Conservation (phyloP, 2,888 invertebrate species). For the Chrysina gloriosa region DNA sequence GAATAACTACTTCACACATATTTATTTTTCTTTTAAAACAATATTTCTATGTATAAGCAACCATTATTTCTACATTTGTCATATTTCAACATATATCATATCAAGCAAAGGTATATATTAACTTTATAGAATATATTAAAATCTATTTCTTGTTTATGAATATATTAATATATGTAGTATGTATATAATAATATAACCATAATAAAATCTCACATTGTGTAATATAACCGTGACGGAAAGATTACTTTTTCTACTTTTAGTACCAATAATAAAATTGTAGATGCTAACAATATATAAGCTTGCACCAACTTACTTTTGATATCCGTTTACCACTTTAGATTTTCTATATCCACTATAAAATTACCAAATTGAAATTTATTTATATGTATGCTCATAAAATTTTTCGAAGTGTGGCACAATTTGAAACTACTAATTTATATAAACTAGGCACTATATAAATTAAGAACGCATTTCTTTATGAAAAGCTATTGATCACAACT, state of each 20-base stretch:
- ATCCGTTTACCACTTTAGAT: slow-evolving; percentile 3
- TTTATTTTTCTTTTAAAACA: slow-evolving; percentile 47
- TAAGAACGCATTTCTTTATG: slow-evolving; percentile 9
- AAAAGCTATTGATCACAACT: slow-evolving; percentile 21
- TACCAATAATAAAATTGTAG: slow-evolving; percentile 38
- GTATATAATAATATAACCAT: slow-evolving; percentile 51
- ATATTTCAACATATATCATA: slow-evolving; percentile 42
- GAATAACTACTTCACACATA: slow-evolving; percentile 46
- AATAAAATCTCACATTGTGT: slow-evolving; percentile 59
- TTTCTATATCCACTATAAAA: neutral
- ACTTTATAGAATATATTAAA: slow-evolving; percentile 60
- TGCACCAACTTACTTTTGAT: slow-evolving; percentile 38
- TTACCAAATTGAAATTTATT: slow-evolving; percentile 5
- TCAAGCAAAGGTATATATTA: slow-evolving; percentile 45
- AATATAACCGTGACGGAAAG: slow-evolving; percentile 51
- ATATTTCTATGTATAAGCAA: slow-evolving; percentile 47
- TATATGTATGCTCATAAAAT: neutral
- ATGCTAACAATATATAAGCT: slow-evolving; percentile 28
- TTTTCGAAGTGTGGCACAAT: slow-evolving; percentile 27
- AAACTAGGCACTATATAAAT: slow-evolving; percentile 54
- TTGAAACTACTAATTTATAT: slow-evolving; percentile 5
- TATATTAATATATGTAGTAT: slow-evolving; percentile 39
- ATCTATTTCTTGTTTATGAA: slow-evolving; percentile 47
- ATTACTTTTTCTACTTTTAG: slow-evolving; percentile 33
- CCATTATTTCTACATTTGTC: slow-evolving; percentile 42